Evolutionary conservation across 1,140 invertebrate species (phyloP).

Genomic region (Paraescarpia echinospica): DNA sequence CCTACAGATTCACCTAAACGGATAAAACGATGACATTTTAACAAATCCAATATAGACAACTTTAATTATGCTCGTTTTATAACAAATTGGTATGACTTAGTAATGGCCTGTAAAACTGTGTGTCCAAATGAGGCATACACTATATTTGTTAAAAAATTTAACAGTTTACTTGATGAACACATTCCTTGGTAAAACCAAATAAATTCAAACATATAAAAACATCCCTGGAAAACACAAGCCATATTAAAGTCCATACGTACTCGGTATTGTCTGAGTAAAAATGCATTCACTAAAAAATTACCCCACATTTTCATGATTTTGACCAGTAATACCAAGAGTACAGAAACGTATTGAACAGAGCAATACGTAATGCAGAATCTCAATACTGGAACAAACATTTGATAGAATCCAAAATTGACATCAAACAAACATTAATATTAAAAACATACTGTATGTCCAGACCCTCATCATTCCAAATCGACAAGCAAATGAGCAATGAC

Average conservation of each 20-base stretch:
- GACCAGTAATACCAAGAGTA: not conserved
- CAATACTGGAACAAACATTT: not conserved
- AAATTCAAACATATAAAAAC: not conserved
- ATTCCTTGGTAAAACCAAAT: too few relatives aligned
- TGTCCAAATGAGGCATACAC: too few relatives aligned
- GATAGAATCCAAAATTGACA: not conserved
- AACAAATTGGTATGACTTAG: too few relatives aligned
- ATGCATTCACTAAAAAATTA: not conserved
- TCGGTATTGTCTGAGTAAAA: not conserved
- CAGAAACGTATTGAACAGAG: not conserved
- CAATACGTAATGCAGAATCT: not conserved
- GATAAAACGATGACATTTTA: too few relatives aligned
- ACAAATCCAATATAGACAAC: too few relatives aligned
- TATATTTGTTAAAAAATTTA: too few relatives aligned
- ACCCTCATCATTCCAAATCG: not conserved
- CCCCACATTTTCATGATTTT: not conserved
- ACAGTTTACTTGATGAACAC: too few relatives aligned
- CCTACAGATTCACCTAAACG: too few relatives aligned
- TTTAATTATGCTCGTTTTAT: too few relatives aligned
- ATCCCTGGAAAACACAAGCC: not conserved
- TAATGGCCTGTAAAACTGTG: too few relatives aligned
- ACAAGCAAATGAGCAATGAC: not conserved
- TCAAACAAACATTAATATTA: not conserved
- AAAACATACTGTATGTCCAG: not conserved
- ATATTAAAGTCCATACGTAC: not conserved